Conservation (phyloP, 2,797 vertebrate species). For the Antennarius maculatus region DNA sequence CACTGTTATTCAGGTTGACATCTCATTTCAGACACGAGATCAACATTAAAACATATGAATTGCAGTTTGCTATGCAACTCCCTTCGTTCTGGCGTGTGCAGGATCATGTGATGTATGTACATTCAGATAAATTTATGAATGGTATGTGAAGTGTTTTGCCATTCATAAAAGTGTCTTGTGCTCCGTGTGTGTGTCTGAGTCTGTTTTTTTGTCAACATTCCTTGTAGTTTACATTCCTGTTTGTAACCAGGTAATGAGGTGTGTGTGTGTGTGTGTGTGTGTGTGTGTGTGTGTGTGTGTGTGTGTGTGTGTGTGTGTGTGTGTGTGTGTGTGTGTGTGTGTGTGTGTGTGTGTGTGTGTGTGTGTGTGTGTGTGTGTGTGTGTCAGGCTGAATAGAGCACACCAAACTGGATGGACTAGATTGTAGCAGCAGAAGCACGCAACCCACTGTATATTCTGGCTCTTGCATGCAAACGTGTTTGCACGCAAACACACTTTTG, state of each 20-base stretch:
- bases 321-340: conserved; percentile 19
- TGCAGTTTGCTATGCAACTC: not conserved
- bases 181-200: conserved; percentile 13
- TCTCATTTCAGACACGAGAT: not conserved
- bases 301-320: conserved; percentile 37
- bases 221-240: conserved; percentile 81
- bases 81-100: not conserved
- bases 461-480: conserved; percentile 46
- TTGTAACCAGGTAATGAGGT: conserved; percentile 68
- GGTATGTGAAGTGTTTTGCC: conserved; percentile 55
- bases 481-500: conserved; percentile 26
- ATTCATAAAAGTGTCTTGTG: conserved; percentile 76
- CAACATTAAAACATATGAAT: not conserved
- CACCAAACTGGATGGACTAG: conserved; percentile 78
- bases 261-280: conserved; percentile 19
- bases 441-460: conserved; percentile 52
- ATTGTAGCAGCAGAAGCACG: conserved; percentile 62
- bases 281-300: conserved; percentile 28
- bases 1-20: not conserved
- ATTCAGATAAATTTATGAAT: conserved; percentile 77
- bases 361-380: conserved; percentile 23
- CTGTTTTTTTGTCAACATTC: conserved; percentile 55
- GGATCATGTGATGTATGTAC: conserved; percentile 1
- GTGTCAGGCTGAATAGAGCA: conserved; percentile 68
- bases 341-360: conserved; percentile 28